phyloP scores from a whole-genome alignment of 1,140 invertebrate species.

The Listronotus bonariensis region DNA sequence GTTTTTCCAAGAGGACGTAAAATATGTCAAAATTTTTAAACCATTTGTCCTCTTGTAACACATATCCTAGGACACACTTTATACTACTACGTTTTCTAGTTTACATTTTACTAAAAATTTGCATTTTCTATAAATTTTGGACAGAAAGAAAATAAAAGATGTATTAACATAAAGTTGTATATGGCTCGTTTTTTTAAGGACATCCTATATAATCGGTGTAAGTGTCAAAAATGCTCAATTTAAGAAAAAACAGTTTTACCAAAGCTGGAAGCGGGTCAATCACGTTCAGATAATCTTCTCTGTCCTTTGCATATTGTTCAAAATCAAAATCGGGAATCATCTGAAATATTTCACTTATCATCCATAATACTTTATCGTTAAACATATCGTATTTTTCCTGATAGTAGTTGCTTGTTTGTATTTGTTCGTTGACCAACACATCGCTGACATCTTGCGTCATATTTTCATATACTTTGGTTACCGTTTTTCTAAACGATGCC shows the following conservation, averaged over 20 bases:
- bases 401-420: conserved; percentile 47
- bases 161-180: too few relatives aligned
- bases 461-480: conserved; percentile 51
- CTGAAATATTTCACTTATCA: conserved; percentile 48
- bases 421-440: conserved; percentile 52
- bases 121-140: too few relatives aligned
- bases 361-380: conserved; percentile 45
- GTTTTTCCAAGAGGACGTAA: too few relatives aligned
- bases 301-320: conserved; percentile 40
- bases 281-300: conserved; percentile 40
- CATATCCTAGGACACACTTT: too few relatives aligned
- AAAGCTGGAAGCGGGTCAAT: conserved; percentile 43
- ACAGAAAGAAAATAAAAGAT: too few relatives aligned
- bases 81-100: too few relatives aligned
- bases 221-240: too few relatives aligned
- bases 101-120: too few relatives aligned
- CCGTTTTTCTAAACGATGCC: conserved; percentile 44
- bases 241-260: conserved; percentile 21
- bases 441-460: conserved; percentile 54
- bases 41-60: too few relatives aligned
- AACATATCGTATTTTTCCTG: conserved; percentile 42
- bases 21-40: too few relatives aligned
- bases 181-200: too few relatives aligned
- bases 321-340: conserved; percentile 50
- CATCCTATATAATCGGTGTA: too few relatives aligned